phyloP scores from a whole-genome alignment of 2,113 vertebrate genomes.

The Orthonyx spaldingii region DNA sequence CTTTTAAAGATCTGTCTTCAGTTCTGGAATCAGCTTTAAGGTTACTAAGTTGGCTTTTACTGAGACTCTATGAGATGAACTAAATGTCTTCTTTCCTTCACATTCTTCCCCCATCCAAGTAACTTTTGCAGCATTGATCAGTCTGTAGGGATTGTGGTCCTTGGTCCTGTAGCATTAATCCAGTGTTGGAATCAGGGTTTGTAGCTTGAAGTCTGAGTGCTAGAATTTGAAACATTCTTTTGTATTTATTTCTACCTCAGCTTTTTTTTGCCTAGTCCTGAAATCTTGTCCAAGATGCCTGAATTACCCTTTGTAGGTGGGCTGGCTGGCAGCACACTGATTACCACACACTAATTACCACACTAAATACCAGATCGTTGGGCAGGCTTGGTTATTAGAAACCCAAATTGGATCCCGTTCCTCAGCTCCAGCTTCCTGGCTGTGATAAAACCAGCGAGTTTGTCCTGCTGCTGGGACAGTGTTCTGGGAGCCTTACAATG shows the following conservation, averaged over 20 bases:
- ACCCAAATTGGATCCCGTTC: not conserved
- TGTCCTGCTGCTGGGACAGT: not conserved
- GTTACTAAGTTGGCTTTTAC: not conserved
- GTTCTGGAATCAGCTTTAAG: not conserved
- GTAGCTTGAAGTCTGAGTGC: not conserved
- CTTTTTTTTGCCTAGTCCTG: not conserved
- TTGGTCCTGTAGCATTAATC: not conserved
- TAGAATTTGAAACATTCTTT: not conserved
- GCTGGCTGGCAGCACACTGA: not conserved
- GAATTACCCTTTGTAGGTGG: not conserved
- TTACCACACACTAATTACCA: not conserved
- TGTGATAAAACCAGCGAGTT: not conserved
- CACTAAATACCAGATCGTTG: not conserved
- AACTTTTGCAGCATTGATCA: not conserved
- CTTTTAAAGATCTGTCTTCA: not conserved
- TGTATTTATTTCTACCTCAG: not conserved
- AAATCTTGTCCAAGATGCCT: not conserved
- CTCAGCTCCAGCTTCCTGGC: not conserved
- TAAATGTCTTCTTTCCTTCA: not conserved
- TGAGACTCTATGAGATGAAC: not conserved
- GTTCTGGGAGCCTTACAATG: not conserved
- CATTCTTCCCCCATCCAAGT: not conserved
- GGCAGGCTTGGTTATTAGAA: constrained; percentile 23
- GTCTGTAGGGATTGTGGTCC: not conserved
- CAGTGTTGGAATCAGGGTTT: not conserved